Percentiles rank a stretch among this genome's conserved stretches.
phyloP scores from a whole-genome alignment of 2,113 vertebrate genomes.

The Phoenicopterus ruber region DNA sequence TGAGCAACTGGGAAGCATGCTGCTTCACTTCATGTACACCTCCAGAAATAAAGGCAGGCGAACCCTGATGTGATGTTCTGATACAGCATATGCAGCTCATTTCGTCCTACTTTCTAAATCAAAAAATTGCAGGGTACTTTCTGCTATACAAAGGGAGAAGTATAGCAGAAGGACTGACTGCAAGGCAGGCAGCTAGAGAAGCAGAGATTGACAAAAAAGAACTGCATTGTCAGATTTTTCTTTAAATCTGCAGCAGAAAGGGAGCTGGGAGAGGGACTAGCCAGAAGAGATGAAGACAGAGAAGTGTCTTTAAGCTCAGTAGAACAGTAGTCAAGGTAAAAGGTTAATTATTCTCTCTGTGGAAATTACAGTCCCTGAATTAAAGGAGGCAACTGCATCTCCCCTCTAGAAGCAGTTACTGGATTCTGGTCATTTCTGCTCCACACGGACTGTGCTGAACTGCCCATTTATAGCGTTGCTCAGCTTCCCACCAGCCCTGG shows the following conservation, averaged over 20 bases:
- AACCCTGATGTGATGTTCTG: neutral
- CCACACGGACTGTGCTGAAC: neutral
- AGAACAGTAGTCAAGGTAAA: neutral
- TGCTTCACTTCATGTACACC: neutral
- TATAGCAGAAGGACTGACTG: neutral
- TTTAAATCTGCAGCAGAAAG: neutral
- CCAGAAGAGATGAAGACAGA: neutral
- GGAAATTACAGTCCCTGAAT: neutral
- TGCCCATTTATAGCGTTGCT: neutral
- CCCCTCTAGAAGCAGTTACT: neutral
- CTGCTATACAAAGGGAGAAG: neutral
- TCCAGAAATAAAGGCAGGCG: neutral
- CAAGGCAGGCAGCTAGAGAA: neutral
- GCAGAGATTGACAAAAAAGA: neutral
- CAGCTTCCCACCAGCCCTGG: neutral
- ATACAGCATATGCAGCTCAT: neutral
- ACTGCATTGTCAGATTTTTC: neutral
- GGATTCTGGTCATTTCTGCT: neutral
- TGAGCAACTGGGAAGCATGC: neutral
- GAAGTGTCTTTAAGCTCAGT: neutral
- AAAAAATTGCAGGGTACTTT: neutral
- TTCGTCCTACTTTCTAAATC: neutral
- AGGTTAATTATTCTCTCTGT: neutral
- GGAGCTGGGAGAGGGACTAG: neutral
- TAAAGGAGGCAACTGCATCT: neutral